Evolutionary conservation across 2,797 vertebrate genomes (phyloP).

Genomic region (Cynodonichthys magdalenae): DNA sequence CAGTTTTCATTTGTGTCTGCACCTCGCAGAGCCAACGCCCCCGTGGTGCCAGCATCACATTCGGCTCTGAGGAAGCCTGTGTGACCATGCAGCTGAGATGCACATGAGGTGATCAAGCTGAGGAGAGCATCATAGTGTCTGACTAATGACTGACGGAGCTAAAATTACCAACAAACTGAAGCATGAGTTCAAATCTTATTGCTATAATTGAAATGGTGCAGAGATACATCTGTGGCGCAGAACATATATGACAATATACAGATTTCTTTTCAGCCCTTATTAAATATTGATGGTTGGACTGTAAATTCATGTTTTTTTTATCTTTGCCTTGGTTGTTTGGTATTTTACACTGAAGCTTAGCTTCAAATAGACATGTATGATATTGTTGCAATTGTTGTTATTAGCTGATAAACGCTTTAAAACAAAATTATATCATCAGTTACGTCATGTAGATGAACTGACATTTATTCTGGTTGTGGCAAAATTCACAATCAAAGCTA

Average conservation of each 20-base stretch:
- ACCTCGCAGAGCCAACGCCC: slow-evolving; percentile 57
- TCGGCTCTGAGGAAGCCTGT: slow-evolving; percentile 32
- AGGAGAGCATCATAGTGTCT: slow-evolving; percentile 8
- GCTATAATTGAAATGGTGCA: neutral
- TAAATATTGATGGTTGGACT: slow-evolving; percentile 9
- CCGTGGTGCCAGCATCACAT: slow-evolving; percentile 52
- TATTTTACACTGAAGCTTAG: too few species aligned
- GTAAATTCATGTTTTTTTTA: neutral
- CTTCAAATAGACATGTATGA: too few species aligned
- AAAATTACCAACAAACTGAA: slow-evolving; percentile 2
- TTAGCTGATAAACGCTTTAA: too few species aligned
- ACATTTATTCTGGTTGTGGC: too few species aligned
- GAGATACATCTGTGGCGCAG: neutral
- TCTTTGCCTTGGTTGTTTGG: too few species aligned
- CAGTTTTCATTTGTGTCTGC: slow-evolving; percentile 70
- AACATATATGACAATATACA: neutral
- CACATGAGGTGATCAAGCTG: slow-evolving; percentile 51
- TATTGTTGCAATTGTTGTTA: too few species aligned
- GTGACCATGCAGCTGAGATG: slow-evolving; percentile 40
- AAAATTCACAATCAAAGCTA: too few species aligned
- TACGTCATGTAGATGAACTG: too few species aligned
- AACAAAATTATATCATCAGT: too few species aligned
- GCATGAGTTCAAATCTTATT: neutral
- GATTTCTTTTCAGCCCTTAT: neutral
- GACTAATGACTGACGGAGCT: slow-evolving; percentile 23